Conservation (phyloP, 2,797 vertebrate genomes). For the Paguma larvata region DNA sequence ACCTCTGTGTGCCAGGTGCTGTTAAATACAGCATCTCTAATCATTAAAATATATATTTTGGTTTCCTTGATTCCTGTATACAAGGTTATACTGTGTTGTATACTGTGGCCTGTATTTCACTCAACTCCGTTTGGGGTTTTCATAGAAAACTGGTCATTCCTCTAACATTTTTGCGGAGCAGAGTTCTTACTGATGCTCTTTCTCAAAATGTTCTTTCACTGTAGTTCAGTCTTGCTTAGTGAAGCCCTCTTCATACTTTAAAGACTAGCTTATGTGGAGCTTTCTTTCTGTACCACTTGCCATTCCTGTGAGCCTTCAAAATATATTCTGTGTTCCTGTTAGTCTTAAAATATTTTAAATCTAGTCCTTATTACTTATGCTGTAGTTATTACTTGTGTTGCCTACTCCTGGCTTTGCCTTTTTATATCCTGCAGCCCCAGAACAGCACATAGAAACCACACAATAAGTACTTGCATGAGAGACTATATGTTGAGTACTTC, state of each 20-base stretch:
- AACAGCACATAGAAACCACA: constrained; percentile 1
- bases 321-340: neutral
- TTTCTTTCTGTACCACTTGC: neutral
- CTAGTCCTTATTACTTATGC: neutral
- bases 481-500: neutral
- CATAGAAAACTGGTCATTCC: neutral
- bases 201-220: neutral
- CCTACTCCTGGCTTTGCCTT: neutral
- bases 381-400: neutral
- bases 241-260: neutral
- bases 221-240: neutral
- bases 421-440: neutral
- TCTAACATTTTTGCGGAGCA: constrained; percentile 5
- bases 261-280: neutral
- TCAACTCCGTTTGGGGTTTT: neutral
- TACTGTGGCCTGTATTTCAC: neutral
- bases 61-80: neutral
- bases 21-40: neutral
- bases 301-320: neutral
- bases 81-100: neutral
- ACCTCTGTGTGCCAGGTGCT: neutral
- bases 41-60: constrained; percentile 40
- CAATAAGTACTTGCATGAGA: neutral
- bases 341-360: neutral
- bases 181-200: neutral